These are phyloP conservation scores for Ramphastos sulfuratus DNA, from an alignment of 2,113 vertebrate genomes.

Conservation along the genomic window DNA sequence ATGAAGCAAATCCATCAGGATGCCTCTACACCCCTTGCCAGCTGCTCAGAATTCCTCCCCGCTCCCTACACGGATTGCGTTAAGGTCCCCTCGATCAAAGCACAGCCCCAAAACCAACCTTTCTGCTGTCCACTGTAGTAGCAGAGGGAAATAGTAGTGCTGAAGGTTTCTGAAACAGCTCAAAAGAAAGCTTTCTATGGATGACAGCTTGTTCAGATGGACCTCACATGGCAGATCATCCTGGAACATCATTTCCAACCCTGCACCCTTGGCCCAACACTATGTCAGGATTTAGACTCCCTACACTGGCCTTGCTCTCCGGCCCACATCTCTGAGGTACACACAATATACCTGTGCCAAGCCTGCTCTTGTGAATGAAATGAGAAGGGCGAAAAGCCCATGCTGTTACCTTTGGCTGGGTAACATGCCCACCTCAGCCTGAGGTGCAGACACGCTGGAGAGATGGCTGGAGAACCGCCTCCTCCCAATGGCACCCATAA, in stretches of 20 bases:
- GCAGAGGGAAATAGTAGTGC: neutral
- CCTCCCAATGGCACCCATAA: conserved; percentile 87
- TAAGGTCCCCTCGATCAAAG: neutral
- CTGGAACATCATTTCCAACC: neutral
- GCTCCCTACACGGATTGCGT: neutral
- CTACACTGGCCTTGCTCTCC: neutral
- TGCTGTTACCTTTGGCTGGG: conserved; percentile 94
- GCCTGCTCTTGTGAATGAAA: conserved; percentile 1
- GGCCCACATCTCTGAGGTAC: neutral
- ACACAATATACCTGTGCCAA: neutral
- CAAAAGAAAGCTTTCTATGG: neutral
- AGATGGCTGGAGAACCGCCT: conserved; percentile 95
- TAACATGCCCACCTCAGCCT: conserved; percentile 90
- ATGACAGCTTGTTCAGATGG: neutral
- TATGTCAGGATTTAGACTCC: neutral
- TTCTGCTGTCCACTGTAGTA: neutral
- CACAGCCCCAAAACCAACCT: neutral
- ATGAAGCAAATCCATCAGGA: neutral
- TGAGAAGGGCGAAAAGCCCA: conserved; percentile 38
- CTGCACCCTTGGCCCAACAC: neutral
- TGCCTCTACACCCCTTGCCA: neutral
- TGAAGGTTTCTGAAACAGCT: neutral
- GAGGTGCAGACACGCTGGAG: conserved; percentile 85
- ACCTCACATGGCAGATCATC: neutral
- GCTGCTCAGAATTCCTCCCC: neutral